A percentile compares a stretch with the other conserved stretches of the same genome.
These are phyloP conservation scores for Endomychus coccineus DNA, from an alignment of 2,888 invertebrate genomes.

Conservation along the genomic window DNA sequence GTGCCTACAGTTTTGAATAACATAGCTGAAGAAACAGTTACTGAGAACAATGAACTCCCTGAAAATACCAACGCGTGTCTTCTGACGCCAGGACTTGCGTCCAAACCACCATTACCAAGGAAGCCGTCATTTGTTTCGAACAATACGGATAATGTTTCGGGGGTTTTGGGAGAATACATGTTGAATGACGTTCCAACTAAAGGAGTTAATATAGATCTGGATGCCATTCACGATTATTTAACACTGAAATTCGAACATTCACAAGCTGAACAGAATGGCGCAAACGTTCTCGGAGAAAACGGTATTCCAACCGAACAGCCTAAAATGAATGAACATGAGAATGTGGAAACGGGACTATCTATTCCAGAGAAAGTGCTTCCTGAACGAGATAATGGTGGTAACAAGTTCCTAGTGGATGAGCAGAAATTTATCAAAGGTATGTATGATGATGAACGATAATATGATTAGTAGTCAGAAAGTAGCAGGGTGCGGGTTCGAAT, in stretches of 20 bases:
- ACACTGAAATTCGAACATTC: slow-evolving; percentile 26
- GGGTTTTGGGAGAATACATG: slow-evolving; percentile 3
- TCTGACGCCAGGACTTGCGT: slow-evolving; percentile 35
- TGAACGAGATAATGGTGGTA: too few relatives aligned
- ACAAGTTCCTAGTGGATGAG: too few relatives aligned
- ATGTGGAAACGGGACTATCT: neutral
- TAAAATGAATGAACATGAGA: slow-evolving; percentile 1
- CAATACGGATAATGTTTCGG: slow-evolving; percentile 6
- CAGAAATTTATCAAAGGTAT: too few relatives aligned
- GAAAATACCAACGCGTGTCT: too few relatives aligned
- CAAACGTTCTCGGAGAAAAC: slow-evolving; percentile 11
- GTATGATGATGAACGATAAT: too few relatives aligned
- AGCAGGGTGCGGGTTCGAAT: too few relatives aligned
- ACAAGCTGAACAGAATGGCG: slow-evolving; percentile 2
- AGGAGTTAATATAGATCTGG: too few relatives aligned
- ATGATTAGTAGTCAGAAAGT: too few relatives aligned
- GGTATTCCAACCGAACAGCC: slow-evolving; percentile 1
- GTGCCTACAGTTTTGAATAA: too few relatives aligned
- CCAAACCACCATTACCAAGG: slow-evolving; percentile 40
- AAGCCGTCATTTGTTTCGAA: slow-evolving; percentile 19
- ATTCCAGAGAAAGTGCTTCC: too few relatives aligned
- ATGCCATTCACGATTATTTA: slow-evolving; percentile 30
- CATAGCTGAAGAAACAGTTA: too few relatives aligned
- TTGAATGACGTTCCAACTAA: slow-evolving; percentile 10
- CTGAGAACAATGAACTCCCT: neutral